Base-by-base conservation (phyloP, 1,140 invertebrate species). In the Harlomillsia oculata region DNA sequence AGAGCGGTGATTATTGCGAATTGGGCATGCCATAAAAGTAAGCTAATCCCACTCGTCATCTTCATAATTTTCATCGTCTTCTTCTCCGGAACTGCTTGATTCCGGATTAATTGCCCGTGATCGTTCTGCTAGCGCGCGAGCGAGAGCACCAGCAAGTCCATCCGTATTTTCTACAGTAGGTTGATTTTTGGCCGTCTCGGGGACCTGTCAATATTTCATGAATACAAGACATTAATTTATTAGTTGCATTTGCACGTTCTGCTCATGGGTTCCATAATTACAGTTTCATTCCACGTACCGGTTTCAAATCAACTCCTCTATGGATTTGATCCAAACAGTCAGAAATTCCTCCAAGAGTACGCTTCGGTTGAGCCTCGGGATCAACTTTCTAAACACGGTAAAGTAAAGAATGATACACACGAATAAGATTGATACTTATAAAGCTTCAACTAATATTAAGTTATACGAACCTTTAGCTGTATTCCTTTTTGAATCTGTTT, bases 251-350 rank as follows among this genome's bases (percentile, higher is more conserved):
- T n/a, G n/a, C n/a, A n/a, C n/a, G n/a, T n/a, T n/a, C n/a, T n/a
- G n/a, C n/a, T n/a, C n/a, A n/a, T n/a, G n/a, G n/a, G n/a, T n/a
- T n/a, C n/a, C n/a, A n/a, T n/a, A n/a, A n/a, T n/a, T n/a, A n/a
- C n/a, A n/a, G n/a, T n/a, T n/a, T n/a, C n/a, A n/a, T n/a, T n/a
- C n/a, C n/a, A n/a, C 72, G 72, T 68, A 82, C 83, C 18, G 82
- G 77, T 70, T 82, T 84, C 32, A 95, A 71, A 57, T 82, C 78
- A 45, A 83, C 76, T 48, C 89, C 89, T 69, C 81, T 79, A 60
- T 84, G 75, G 63, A 92, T 93, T 68, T 89, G 81, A 67, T 79
- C 79, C 57, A 93, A 71, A 39, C 91, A 72, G 68, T 89, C 81
- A 66, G 78, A 82, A 62, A 77, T 69, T 63, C 82, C 77, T 21